Evolutionary conservation across 2,113 vertebrate genomes (phyloP), one percentile per base, ranked within the genome.

Genomic region (Petroica traversi): DNA sequence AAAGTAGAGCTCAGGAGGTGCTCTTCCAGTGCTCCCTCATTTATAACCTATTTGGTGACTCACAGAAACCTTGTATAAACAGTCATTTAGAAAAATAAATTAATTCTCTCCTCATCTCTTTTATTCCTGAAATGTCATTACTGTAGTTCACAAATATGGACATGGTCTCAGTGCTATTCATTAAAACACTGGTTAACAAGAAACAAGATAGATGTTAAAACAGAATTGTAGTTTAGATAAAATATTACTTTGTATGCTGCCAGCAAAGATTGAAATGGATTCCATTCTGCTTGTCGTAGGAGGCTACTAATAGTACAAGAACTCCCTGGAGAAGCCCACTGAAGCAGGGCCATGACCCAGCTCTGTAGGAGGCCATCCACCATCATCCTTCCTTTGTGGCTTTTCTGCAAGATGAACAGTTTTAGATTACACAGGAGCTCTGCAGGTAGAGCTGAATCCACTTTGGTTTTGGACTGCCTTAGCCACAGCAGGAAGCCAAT

Each of bases 401-500:
- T 94, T 24, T 94, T 68, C 71, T 82, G 74, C 74, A 54, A 63
- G 62, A 79, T 3, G 17, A 92, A 64, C 76, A 73, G 71, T 29
- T 85, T 89, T 76, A 85, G 54, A 78, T 89, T 79, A 87, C 49
- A 95, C 62, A 87, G 62, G 45, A 85, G 28, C 74, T 89, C 91
- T 94, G 84, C 88, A 92, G 94, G 63, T 71, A 82, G 67, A 67
- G 28, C 29, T 85, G 69, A 94, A 94, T 78, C 58, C 71, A 89
- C 77, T 94, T 69, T 62, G 58, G 77, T 66, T 95, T 91, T 0
- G 19, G 92, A 85, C 85, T 89, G 55, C 51, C 89, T 91, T 48
- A 93, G 54, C 67, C 94, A 69, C 93, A 97, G 95, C 91, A 92
- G 92, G 95, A 92, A 91, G 46, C 63, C 85, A 91, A 86, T 96